phyloP scores from a whole-genome alignment of 2,113 vertebrate species.

The Tachuris rubrigastra region DNA sequence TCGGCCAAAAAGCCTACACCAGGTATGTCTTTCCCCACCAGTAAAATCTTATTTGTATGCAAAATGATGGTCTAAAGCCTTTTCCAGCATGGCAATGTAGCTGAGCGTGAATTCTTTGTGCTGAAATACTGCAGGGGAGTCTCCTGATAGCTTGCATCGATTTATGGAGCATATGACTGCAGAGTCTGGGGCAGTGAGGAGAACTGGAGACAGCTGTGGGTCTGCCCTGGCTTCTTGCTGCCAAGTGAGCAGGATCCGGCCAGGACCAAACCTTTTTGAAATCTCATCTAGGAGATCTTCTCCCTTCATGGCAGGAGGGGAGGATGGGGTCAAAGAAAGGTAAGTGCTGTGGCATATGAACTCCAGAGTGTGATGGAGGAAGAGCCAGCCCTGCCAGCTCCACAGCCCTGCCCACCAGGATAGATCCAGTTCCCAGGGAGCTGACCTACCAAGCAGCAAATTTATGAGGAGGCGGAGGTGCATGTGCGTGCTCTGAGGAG shows the following conservation, averaged over 20 bases:
- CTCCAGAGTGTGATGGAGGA: accelerated
- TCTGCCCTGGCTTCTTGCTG: not conserved
- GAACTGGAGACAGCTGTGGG: not conserved
- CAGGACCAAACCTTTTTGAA: not conserved
- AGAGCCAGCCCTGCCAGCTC: not conserved
- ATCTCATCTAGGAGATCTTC: not conserved
- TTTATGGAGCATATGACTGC: not conserved
- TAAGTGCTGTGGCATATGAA: not conserved
- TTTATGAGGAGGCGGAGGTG: not conserved
- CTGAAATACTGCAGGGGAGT: not conserved
- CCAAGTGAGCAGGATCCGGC: not conserved
- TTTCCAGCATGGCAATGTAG: not conserved
- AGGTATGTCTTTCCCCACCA: not conserved
- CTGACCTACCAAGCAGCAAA: accelerated
- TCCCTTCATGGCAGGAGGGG: accelerated
- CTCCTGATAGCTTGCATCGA: not conserved
- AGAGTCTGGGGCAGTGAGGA: accelerated
- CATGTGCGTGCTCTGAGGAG: not conserved
- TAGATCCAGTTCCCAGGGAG: not conserved
- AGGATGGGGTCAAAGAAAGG: not conserved
- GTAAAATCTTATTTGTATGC: not conserved
- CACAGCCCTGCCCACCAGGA: not conserved
- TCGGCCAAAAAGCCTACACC: not conserved
- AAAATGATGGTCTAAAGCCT: not conserved
- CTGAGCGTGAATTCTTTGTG: not conserved